Base-by-base conservation (phyloP, 1,140 invertebrate species). In the Aphidius ervi region DNA sequence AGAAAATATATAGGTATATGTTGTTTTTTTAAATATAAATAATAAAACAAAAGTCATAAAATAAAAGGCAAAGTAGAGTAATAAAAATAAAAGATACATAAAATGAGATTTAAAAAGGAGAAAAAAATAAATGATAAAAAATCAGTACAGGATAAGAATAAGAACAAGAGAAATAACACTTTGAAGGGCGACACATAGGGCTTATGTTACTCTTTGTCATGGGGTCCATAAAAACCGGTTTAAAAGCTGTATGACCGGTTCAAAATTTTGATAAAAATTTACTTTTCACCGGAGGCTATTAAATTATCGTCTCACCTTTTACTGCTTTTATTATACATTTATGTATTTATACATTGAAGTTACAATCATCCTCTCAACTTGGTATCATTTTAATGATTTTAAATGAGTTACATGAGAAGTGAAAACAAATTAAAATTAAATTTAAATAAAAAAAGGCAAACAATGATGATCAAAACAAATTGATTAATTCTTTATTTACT, bases 211-310 rank as follows among this genome's bases (percentile, higher is more conserved):
- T 50, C 61, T 63, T 61, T 65, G 61, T 62, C 57, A 59, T 63
- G 42, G 61, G 43, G 61, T 47, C 46, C 63, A 43, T 8, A 43
- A 10, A 63, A 74, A 74, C 74, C 68, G 71, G 71, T 75, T 75
- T 65, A 52, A 43, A 56, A 67, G 64, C 62, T 39, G 61, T 46
- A 68, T 66, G 68, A 76, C 75, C 72, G 70, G 74, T 77, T 75
- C 70, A 59, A 65, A 66, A 69, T 70, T 74, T 71, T 72, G 70
- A 75, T 76, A 75, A 74, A 68, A 67, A 62, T 66, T 73, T 73
- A 70, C 70, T 67, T 65, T 63, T 46, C 61, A 58, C 63, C 55
- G 62, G 59, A 62, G 68, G 69, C 71, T 73, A 75, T 73, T 73
- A 71, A 75, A 73, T 75, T 73, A 73, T 72, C 68, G 64, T 64